Percentiles rank a stretch among this genome's conserved stretches.
Evolutionary conservation across 2,888 invertebrate genomes (phyloP).

Genomic region (Acanthopleura granulata): DNA sequence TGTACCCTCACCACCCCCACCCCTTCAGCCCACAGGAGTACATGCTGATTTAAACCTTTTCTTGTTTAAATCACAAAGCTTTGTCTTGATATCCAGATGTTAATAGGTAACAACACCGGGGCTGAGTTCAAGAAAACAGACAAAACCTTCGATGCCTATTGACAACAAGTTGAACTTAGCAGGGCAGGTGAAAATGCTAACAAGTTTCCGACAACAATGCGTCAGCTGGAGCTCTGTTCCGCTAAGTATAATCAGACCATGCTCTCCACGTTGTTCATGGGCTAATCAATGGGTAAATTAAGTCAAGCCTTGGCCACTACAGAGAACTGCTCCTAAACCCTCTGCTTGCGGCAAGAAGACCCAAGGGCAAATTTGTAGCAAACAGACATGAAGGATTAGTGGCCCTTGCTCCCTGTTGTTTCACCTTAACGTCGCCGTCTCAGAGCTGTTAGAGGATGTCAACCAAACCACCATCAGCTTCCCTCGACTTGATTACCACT

Average conservation of each 20-base stretch:
- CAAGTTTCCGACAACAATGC: slow-evolving; percentile 17
- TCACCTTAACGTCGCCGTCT: background rate
- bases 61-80: no score
- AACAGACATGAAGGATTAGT: background rate
- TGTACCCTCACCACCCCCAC: no score
- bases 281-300: slow-evolving; percentile 17
- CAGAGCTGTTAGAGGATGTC: background rate
- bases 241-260: background rate
- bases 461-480: no score
- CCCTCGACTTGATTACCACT: background rate
- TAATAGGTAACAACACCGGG: no score
- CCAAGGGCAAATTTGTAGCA: background rate
- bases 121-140: no score
- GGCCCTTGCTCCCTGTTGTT: background rate
- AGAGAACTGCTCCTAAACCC: background rate
- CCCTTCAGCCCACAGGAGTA: no score
- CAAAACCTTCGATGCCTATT: background rate
- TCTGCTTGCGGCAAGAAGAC: background rate
- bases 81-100: no score
- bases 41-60: no score
- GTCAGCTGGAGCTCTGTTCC: background rate
- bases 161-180: background rate
- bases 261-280: background rate
- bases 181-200: background rate
- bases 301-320: background rate